phyloP scores from a whole-genome alignment of 2,113 vertebrate species.

The Aegithalos caudatus region DNA sequence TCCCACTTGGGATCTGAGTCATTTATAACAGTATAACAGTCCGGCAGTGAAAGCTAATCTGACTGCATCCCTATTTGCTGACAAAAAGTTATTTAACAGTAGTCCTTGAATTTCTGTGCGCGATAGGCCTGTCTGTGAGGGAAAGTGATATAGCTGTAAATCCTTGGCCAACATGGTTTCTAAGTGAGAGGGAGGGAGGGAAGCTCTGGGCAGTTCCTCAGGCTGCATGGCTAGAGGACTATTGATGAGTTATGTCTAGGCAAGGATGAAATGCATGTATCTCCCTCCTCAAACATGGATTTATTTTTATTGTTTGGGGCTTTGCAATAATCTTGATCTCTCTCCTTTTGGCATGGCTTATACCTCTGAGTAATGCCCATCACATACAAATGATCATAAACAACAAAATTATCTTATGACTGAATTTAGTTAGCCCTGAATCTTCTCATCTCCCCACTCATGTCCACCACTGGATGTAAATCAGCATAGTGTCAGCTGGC shows the following conservation, averaged over 20 bases:
- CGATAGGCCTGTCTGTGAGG: neutral
- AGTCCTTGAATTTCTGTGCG: neutral
- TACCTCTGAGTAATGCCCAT: slow-evolving; percentile 19
- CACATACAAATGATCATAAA: neutral
- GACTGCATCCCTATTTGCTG: neutral
- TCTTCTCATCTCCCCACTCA: neutral
- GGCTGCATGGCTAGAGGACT: neutral
- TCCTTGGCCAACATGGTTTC: rapidly evolving
- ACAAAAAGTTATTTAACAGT: neutral
- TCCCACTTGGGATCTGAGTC: neutral
- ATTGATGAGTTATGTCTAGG: slow-evolving; percentile 8
- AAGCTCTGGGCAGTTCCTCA: neutral
- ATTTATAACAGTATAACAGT: neutral
- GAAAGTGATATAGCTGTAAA: neutral
- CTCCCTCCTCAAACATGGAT: neutral
- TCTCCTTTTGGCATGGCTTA: neutral
- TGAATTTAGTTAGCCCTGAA: neutral
- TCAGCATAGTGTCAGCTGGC: neutral
- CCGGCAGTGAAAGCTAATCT: neutral
- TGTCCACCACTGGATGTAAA: neutral
- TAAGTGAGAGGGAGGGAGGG: neutral
- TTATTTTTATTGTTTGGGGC: neutral
- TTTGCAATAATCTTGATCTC: neutral
- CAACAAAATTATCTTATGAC: slow-evolving; percentile 1
- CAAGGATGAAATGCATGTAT: neutral